phyloP scores from a whole-genome alignment of 2,888 invertebrate genomes.

The Idaea straminata region DNA sequence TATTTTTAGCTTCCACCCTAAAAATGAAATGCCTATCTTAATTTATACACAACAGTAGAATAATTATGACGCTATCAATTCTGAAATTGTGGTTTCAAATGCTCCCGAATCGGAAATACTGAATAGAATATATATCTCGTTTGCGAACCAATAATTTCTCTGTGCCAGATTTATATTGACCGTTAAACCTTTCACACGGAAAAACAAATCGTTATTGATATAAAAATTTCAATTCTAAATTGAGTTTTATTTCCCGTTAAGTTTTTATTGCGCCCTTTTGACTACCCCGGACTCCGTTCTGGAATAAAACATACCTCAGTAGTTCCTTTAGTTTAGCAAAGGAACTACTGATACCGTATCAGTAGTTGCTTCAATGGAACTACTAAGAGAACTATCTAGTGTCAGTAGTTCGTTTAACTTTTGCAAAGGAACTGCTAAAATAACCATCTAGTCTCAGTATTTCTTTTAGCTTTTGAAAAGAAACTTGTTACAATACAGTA shows the following conservation, averaged over 20 bases:
- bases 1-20: not conserved
- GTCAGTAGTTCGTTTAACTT: not conserved
- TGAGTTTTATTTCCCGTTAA: constrained; percentile 2
- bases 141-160: not conserved
- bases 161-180: not conserved
- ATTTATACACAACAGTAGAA: not conserved
- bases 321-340: too few relatives aligned
- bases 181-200: not conserved
- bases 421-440: too few relatives aligned
- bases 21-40: not conserved
- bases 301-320: too few relatives aligned
- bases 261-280: not conserved
- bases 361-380: not conserved
- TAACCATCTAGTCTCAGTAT: not conserved
- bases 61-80: not conserved
- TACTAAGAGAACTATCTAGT: not conserved
- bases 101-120: not conserved
- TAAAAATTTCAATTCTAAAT: constrained; percentile 1
- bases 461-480: not conserved
- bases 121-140: not conserved
- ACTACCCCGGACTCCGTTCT: not conserved
- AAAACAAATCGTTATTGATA: not conserved
- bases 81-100: not conserved
- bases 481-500: too few relatives aligned
- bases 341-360: too few relatives aligned